Conservation (phyloP, 1,140 invertebrate genomes). For the Drosophila sp. region DNA sequence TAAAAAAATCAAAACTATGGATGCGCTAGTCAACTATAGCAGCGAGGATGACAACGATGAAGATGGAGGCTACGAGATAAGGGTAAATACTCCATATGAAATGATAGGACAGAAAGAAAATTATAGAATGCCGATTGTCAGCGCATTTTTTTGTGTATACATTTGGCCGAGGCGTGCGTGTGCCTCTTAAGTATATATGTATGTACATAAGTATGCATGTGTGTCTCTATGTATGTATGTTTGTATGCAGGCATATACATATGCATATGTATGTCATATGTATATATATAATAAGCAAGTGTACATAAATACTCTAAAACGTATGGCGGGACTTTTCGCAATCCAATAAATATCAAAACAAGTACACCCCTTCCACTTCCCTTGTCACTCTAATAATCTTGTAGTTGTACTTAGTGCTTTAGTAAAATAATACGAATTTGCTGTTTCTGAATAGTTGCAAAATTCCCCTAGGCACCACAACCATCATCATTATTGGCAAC, state of each 20-base stretch:
- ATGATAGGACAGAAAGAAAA: constrained; percentile 14
- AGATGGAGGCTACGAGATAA: constrained; percentile 73
- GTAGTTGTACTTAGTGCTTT: constrained; percentile 74
- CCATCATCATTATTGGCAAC: neutral
- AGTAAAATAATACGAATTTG: constrained; percentile 84
- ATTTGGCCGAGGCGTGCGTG: constrained; percentile 43
- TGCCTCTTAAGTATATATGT: too few species aligned
- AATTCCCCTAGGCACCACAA: constrained; percentile 83
- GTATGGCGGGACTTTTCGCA: constrained; percentile 16
- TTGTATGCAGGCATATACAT: constrained; percentile 20
- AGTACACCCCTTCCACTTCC: constrained; percentile 1
- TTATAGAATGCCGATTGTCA: constrained; percentile 39
- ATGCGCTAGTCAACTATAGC: constrained; percentile 87
- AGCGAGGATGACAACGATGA: constrained; percentile 87
- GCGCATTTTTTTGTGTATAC: constrained; percentile 60
- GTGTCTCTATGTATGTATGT: constrained; percentile 22
- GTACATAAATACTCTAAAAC: neutral
- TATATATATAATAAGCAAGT: constrained; percentile 16
- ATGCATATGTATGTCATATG: constrained; percentile 24
- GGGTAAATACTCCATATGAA: constrained; percentile 71
- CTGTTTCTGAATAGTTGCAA: constrained; percentile 84
- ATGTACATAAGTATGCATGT: constrained; percentile 18
- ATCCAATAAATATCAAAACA: constrained; percentile 32
- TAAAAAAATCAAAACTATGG: constrained; percentile 82
- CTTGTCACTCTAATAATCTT: constrained; percentile 18